Evolutionary conservation across 2,113 vertebrate genomes (phyloP).

Genomic region (Anguilla japonica): DNA sequence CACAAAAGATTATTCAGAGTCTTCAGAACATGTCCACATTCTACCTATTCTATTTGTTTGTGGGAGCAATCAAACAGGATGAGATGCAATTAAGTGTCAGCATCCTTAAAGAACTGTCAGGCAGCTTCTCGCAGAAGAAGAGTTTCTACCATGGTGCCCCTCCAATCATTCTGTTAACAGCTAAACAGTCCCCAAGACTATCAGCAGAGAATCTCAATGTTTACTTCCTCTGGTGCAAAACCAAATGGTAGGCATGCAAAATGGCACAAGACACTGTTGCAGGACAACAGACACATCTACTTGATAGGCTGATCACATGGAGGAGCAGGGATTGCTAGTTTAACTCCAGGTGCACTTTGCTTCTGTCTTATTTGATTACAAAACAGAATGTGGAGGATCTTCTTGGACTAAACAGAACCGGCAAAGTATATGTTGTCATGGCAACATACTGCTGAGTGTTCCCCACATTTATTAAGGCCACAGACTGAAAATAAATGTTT

Average conservation of each 20-base stretch:
- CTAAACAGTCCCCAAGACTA: constrained; percentile 66
- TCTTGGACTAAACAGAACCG: constrained; percentile 49
- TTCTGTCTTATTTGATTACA: constrained; percentile 60
- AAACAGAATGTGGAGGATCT: constrained; percentile 65
- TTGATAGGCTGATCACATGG: constrained; percentile 23
- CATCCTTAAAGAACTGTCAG: constrained; percentile 53
- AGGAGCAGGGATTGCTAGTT: constrained; percentile 16
- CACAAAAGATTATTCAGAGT: constrained; percentile 48
- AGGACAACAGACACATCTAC: constrained; percentile 1
- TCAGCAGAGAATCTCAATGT: constrained; percentile 50
- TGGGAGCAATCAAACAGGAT: constrained; percentile 73
- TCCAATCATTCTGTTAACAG: constrained; percentile 65
- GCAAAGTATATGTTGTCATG: constrained; percentile 71
- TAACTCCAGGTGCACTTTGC: constrained; percentile 52
- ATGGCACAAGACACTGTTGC: neutral
- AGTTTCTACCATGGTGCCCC: constrained; percentile 24
- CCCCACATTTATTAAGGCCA: constrained; percentile 47
- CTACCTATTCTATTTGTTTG: constrained; percentile 68
- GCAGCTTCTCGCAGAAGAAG: constrained; percentile 56
- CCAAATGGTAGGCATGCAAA: neutral
- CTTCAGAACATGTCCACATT: constrained; percentile 48
- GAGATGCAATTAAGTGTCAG: constrained; percentile 75
- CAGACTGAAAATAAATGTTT: constrained; percentile 43
- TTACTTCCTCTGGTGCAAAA: constrained; percentile 39
- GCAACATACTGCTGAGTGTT: constrained; percentile 65